Base-by-base conservation (phyloP, 2,888 invertebrate species). In the Euspilapteryx auroguttella region DNA sequence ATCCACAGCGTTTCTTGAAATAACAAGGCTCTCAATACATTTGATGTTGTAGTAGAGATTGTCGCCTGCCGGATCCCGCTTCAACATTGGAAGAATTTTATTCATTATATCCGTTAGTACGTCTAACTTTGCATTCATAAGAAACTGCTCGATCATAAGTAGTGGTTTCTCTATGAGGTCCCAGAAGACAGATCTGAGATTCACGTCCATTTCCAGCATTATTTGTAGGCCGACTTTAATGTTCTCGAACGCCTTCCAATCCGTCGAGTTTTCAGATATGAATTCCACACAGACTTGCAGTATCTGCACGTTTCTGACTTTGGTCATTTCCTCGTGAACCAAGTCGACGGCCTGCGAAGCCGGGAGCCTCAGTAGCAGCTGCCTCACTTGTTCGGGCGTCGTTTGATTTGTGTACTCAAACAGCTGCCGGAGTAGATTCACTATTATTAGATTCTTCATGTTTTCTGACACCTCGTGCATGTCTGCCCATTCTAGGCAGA, bases 111-210 rank as follows among this genome's bases (percentile, higher is more conserved):
- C 73, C 1, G 79, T 69, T 5, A 90, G 59, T 28, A 78, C 66
- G 39, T 89, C 88, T 28, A 90, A 68, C 49, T 86, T 86, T 0
- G 84, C 86, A 48, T 94, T 93, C 92, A 94, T 93, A 8, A 94
- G 55, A 29, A 92, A 77, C 49, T 92, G 89, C 49, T 94, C 94
- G 6, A 94, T 69, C 45, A 94, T 85, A 3, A 88, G 58, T 22
- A 89, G 50, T 0, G 94, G 94, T 36, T 79, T 79, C 25, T 80
- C 79, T 12, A 87, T 76, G 12, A 89, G 51, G 37, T 82, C 78
- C 75, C 85, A 81, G 34, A 86, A 80, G 21, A 80, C 61, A 11
- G 69, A 57, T 29, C 82, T 78, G 46, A 86, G 79, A 24, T 61
- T 65, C 0, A 44, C 30, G 4, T 80, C 78, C 29, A 89, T 73